Base-by-base conservation (phyloP, 2,888 invertebrate genomes). In the Drosophila niveifrons region DNA sequence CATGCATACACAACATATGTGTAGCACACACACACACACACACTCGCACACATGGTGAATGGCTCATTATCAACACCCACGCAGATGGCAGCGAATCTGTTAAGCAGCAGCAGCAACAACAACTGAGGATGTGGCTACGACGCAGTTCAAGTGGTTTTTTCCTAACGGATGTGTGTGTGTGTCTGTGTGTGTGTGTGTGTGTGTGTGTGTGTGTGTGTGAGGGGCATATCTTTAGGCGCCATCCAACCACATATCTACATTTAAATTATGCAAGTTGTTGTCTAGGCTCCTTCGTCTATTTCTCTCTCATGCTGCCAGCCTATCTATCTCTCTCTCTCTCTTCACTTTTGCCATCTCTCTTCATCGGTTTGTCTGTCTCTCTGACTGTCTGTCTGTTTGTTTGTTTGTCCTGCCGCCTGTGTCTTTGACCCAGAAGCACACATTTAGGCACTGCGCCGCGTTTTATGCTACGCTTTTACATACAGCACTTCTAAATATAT, bases 251-350 rank as follows among this genome's bases (percentile, higher is more conserved):
- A 87, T 81, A 89, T 89, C 82, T 77, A 85, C 85, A 87, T 85
- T 85, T 85, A 85, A 85, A 85, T 85, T 85, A 85, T 89, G 89
- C 89, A 85, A 87, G 85, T 88, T 82, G 80, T 75, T 80, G 80
- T 80, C 78, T 77, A 74, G 70, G 78, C 65, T 57, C 51, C 55
- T 66, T 53, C 56, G 62, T 63, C 77, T 78, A 63, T 72, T 44
- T 63, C 75, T 70, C 63, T 57, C 66, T 57, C 59, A 59, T 62
- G 63, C 55, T 57, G 73, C 28, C 51, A 29, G 59, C 31, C 59
- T 63, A 68, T 64, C 51, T 64, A 46, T 41, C 62, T 59, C 58
- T 52, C 34, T 58, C 50, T 36, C 31, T 41, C 17, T 6, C 28
- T 31, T 9, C 29, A 10, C 34, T 13, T 41, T 10, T 13, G 34